phyloP scores from a whole-genome alignment of 2,797 vertebrate genomes.

The Apogon talboti region DNA sequence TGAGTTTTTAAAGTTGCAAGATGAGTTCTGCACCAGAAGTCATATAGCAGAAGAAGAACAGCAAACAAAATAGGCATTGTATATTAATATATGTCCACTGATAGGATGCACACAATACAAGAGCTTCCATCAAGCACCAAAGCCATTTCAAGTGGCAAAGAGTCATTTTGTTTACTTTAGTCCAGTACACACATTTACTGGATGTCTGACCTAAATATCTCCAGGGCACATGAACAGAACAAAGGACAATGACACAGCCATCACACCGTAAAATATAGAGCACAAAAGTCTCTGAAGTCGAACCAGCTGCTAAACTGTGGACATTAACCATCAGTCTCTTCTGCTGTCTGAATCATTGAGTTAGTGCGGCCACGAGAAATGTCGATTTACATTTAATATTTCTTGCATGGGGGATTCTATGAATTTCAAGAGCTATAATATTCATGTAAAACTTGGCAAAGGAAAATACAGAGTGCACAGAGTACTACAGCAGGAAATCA shows the following conservation, averaged over 20 bases:
- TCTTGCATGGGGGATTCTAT: constrained; percentile 21
- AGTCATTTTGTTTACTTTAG: not conserved
- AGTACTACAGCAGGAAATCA: constrained; percentile 9
- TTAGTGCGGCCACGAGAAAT: constrained; percentile 14
- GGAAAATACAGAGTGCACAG: not conserved
- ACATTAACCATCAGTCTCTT: constrained; percentile 11
- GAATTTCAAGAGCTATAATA: constrained; percentile 22
- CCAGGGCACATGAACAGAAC: not conserved
- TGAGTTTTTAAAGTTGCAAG: too few relatives aligned
- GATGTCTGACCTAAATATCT: constrained; percentile 17
- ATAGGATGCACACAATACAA: not conserved
- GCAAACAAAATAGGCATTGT: too few relatives aligned
- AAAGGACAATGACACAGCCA: constrained; percentile 1
- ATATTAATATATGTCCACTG: too few relatives aligned
- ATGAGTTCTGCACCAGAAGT: too few relatives aligned
- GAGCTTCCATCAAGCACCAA: not conserved
- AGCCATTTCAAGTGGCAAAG: not conserved
- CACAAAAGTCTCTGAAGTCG: constrained; percentile 11
- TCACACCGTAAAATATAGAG: not conserved
- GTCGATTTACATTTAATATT: constrained; percentile 14
- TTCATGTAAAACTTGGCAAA: constrained; percentile 8
- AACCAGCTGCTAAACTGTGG: constrained; percentile 8
- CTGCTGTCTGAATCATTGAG: not conserved
- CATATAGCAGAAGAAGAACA: too few relatives aligned
- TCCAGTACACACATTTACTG: not conserved